Conservation (phyloP, 2,888 invertebrate genomes). For the Hirudinaria manillensis region DNA sequence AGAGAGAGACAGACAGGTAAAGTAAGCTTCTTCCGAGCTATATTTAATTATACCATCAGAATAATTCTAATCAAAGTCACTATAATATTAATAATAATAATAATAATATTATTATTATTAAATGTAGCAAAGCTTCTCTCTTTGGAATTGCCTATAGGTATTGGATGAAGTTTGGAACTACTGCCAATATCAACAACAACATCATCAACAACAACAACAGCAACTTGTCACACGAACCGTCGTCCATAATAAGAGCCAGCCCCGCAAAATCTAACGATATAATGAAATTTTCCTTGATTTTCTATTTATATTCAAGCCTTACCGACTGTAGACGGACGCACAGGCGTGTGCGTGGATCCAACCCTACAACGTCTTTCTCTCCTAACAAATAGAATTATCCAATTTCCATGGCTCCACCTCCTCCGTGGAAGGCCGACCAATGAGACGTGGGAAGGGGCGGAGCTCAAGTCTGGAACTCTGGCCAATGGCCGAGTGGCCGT, state of each 20-base stretch:
- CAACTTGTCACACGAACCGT: constrained; percentile 16
- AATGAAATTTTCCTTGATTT: constrained; percentile 34
- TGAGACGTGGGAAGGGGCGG: constrained; percentile 1
- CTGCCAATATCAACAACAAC: constrained; percentile 11
- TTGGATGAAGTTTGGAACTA: too few species aligned
- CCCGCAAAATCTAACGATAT: constrained; percentile 30
- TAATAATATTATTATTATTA: neutral
- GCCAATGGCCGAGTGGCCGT: neutral
- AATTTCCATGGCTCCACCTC: constrained; percentile 7
- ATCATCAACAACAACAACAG: constrained; percentile 20
- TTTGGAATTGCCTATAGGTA: too few species aligned
- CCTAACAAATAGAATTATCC: constrained; percentile 27
- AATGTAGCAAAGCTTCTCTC: too few species aligned
- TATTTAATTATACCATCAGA: too few species aligned
- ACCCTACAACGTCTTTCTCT: neutral
- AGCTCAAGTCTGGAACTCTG: neutral
- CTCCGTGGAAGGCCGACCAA: neutral
- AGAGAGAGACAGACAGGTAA: too few species aligned
- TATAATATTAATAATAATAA: too few species aligned
- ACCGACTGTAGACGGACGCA: neutral
- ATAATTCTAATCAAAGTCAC: too few species aligned
- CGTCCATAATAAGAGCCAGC: constrained; percentile 19
- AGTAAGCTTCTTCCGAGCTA: too few species aligned
- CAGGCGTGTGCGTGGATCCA: neutral
- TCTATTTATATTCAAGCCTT: constrained; percentile 17